phyloP scores from a whole-genome alignment of 2,797 vertebrate species.

The Rallus crepitans region DNA sequence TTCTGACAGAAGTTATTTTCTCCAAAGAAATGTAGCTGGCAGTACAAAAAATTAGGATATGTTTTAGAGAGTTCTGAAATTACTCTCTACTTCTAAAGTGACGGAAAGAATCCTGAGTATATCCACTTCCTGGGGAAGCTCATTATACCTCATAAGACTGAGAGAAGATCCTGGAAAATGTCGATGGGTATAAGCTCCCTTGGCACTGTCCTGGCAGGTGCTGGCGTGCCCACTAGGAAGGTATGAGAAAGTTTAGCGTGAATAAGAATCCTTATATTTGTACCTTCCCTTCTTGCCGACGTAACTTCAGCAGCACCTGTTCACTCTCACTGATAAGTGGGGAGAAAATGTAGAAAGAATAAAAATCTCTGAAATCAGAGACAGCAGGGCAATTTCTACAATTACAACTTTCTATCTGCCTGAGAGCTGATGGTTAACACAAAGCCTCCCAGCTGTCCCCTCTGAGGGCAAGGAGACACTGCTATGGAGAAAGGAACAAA shows the following conservation, averaged over 20 bases:
- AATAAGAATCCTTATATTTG: neutral
- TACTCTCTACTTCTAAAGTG: neutral
- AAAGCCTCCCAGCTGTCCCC: neutral
- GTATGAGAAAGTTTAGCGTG: accelerated
- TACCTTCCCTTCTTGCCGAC: neutral
- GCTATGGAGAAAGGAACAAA: neutral
- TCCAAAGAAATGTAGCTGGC: neutral
- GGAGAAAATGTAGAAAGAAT: neutral
- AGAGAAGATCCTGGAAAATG: neutral
- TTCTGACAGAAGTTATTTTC: conserved; percentile 20
- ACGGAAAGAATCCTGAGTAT: neutral
- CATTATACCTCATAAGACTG: neutral
- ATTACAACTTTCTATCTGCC: accelerated
- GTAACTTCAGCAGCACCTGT: neutral
- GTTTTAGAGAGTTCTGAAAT: conserved; percentile 3
- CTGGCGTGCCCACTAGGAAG: accelerated
- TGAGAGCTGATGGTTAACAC: neutral
- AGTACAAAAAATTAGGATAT: neutral
- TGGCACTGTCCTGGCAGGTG: accelerated
- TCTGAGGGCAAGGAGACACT: neutral
- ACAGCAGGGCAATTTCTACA: neutral
- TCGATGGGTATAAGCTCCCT: accelerated
- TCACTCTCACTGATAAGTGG: neutral
- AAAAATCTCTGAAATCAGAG: neutral
- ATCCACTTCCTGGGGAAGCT: neutral